These are phyloP conservation scores for Naja naja DNA, from an alignment of 2,113 vertebrate genomes.

Conservation along the genomic window DNA sequence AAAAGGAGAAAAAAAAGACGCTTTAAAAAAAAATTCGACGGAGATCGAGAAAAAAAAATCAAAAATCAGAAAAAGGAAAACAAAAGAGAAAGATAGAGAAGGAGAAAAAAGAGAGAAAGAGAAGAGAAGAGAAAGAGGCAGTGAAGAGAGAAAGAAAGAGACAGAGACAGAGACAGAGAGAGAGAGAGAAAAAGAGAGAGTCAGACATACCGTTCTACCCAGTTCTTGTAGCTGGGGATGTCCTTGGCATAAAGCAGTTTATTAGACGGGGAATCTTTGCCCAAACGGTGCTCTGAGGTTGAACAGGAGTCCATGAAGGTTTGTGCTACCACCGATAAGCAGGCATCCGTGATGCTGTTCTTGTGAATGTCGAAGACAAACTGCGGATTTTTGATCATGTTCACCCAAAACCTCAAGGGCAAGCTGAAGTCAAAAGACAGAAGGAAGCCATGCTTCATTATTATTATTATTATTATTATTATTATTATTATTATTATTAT, in stretches of 20 bases:
- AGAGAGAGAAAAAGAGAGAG: too few species aligned
- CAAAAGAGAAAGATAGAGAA: too few species aligned
- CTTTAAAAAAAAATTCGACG: too few species aligned
- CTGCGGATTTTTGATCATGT: constrained; percentile 99
- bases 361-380: constrained; percentile 99
- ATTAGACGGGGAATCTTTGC: constrained; percentile 97
- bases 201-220: constrained; percentile 93
- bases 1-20: too few species aligned
- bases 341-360: constrained; percentile 98
- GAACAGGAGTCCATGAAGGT: constrained; percentile 99
- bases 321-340: constrained; percentile 95
- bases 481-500: neutral
- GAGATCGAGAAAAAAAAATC: too few species aligned
- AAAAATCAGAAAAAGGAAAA: too few species aligned
- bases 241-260: constrained; percentile 99
- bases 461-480: too few species aligned
- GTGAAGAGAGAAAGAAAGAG: too few species aligned
- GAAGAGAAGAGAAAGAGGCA: too few species aligned
- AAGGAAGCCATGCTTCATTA: neutral
- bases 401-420: constrained; percentile 95
- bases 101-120: too few species aligned
- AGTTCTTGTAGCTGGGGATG: constrained; percentile 99
- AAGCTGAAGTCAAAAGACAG: constrained; percentile 72
- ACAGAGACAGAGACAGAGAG: too few species aligned
- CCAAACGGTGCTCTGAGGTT: constrained; percentile 94